Base-by-base conservation (phyloP, 92 coral and sea anemone genomes). In the Zoanthus sansibaricus region DNA sequence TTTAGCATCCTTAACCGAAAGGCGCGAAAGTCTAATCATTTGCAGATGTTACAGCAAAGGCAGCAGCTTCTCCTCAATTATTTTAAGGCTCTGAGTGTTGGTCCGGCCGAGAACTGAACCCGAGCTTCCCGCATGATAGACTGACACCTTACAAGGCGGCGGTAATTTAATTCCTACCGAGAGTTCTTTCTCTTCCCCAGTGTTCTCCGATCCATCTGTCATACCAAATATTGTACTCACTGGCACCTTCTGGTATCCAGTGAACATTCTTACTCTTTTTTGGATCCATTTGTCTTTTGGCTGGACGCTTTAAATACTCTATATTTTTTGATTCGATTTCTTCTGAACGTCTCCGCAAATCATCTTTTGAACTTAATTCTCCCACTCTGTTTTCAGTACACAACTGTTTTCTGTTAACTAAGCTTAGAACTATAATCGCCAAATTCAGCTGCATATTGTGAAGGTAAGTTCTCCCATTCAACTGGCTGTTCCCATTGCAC, bases 151-250 rank as follows among this genome's bases (percentile, higher is more conserved):
- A 25, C 25, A 25, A 25, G 25, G 25, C 25, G 25, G 25, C 25
- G 25, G 25, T 25, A 25, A 25, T 25, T 37, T 37, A 75, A 30
- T 30, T 76, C 85, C 74, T 80, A 80, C 85, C 85, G 46, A 47
- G 46, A 88, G 93, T 92, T 88, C 89, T 93, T 75, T 90, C 95
- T 32, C 87, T 89, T 74, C 94, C 86, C 98, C 99, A 97, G 87
- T 97, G 95, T 56, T 97, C 99, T 59, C 99, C 99, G 64, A 94
- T 94, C 98, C 98, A 97, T 71, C 94, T 91, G 90, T 97, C 99
- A 78, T 97, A 93, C 99, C 99, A 97, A 32, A 97, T 97, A 68
- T 97, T 97, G 77, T 97, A 97, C 76, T 97, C 99, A 32, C 95
- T 97, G 49, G 95, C 95, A 15, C 99, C 99, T 74, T 97, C 99